phyloP scores from a whole-genome alignment of 2,113 vertebrate genomes.

The Lota lota region DNA sequence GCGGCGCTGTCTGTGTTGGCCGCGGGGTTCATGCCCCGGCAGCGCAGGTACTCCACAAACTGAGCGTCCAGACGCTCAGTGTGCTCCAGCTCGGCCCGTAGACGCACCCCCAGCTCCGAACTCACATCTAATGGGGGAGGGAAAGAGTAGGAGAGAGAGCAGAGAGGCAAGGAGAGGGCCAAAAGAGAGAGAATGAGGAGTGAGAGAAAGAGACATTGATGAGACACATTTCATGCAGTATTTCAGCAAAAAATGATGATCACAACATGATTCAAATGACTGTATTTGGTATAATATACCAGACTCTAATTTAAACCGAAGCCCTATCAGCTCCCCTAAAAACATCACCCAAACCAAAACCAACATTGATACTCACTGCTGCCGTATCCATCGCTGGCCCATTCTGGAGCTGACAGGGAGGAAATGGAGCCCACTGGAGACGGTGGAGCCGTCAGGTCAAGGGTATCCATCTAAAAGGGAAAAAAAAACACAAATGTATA shows the following conservation, averaged over 20 bases:
- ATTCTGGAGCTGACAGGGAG: slow-evolving; percentile 65
- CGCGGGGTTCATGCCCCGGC: slow-evolving; percentile 66
- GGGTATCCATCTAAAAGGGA: slow-evolving; percentile 71
- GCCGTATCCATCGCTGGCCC: slow-evolving; percentile 70
- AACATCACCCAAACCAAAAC: background rate
- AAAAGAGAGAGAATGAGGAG: too few relatives aligned
- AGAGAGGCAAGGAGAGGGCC: too few relatives aligned
- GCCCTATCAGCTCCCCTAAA: too few relatives aligned
- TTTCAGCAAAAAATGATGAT: too few relatives aligned
- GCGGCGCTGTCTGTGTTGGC: slow-evolving; percentile 65
- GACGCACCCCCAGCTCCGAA: slow-evolving; percentile 70
- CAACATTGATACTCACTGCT: slow-evolving; percentile 77
- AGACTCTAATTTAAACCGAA: background rate
- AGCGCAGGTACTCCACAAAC: slow-evolving; percentile 68
- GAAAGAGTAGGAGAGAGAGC: too few relatives aligned
- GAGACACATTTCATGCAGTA: too few relatives aligned
- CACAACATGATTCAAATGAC: too few relatives aligned
- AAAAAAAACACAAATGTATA: background rate
- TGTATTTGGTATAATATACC: background rate
- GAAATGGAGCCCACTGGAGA: slow-evolving; percentile 73
- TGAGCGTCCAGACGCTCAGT: slow-evolving; percentile 67
- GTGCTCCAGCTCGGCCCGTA: slow-evolving; percentile 67
- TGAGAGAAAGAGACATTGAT: too few relatives aligned
- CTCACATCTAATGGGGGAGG: slow-evolving; percentile 67
- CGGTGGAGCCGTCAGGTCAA: slow-evolving; percentile 70